These are phyloP conservation scores for Peromyscus maniculatus DNA, from an alignment of 2,113 vertebrate genomes.

Conservation along the genomic window DNA sequence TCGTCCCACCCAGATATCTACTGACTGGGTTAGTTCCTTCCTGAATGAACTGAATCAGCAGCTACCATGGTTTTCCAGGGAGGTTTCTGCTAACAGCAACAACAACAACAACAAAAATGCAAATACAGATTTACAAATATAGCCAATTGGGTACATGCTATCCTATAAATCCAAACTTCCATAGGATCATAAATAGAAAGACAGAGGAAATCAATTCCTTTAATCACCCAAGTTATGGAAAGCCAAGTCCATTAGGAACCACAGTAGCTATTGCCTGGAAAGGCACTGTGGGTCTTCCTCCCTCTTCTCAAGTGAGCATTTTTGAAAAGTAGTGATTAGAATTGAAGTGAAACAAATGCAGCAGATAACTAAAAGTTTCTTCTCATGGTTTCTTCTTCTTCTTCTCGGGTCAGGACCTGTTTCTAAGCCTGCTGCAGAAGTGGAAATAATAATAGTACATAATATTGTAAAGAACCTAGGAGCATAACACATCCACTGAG, in stretches of 20 bases:
- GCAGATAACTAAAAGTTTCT: slow-evolving; percentile 23
- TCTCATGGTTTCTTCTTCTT: slow-evolving; percentile 46
- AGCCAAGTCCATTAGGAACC: slow-evolving; percentile 62
- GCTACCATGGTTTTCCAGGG: neutral
- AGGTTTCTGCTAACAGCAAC: slow-evolving; percentile 13
- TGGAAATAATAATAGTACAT: neutral
- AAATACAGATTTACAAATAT: slow-evolving; percentile 54
- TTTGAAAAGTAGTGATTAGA: slow-evolving; percentile 51
- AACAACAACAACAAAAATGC: neutral
- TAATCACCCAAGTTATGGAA: slow-evolving; percentile 52
- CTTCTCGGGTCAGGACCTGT: neutral
- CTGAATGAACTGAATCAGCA: slow-evolving; percentile 17
- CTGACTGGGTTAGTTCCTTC: neutral
- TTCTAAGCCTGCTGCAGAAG: slow-evolving; percentile 56
- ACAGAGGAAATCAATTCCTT: slow-evolving; percentile 61
- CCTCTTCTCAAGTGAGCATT: slow-evolving; percentile 15
- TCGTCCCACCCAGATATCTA: neutral
- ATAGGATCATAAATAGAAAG: slow-evolving; percentile 49
- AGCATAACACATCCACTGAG: neutral
- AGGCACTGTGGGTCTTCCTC: slow-evolving; percentile 7
- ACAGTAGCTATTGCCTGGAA: slow-evolving; percentile 53
- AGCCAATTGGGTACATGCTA: neutral
- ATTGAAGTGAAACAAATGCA: slow-evolving; percentile 48
- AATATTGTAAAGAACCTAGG: slow-evolving; percentile 23
- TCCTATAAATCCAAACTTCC: slow-evolving; percentile 53